Conservation (phyloP, 2,888 invertebrate genomes). For the Sisyra nigra region DNA sequence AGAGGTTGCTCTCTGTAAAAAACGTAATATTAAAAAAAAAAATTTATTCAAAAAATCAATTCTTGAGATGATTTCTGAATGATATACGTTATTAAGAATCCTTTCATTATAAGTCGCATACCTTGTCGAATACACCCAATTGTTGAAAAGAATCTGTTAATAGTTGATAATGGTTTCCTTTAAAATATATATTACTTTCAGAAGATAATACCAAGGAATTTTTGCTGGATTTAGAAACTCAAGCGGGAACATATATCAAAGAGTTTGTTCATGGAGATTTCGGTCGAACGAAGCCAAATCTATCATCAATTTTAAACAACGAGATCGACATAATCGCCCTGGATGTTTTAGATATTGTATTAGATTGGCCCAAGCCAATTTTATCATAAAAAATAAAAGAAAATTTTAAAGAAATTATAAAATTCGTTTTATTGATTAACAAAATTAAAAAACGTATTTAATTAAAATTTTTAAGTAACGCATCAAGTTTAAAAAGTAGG, state of each 20-base stretch:
- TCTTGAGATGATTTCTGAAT: too few relatives aligned
- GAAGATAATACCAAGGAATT: slow-evolving; percentile 37
- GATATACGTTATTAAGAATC: too few relatives aligned
- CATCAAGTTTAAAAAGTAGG: neutral
- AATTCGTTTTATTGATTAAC: neutral
- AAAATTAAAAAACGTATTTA: neutral
- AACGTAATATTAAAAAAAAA: too few relatives aligned
- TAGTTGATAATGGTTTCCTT: too few relatives aligned
- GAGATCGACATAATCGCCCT: slow-evolving; percentile 79
- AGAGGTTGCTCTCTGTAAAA: too few relatives aligned
- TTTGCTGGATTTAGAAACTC: slow-evolving; percentile 52
- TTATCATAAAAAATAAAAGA: too few relatives aligned
- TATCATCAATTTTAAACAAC: slow-evolving; percentile 48
- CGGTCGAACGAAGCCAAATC: slow-evolving; percentile 66
- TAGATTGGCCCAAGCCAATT: slow-evolving; percentile 51
- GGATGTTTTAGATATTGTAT: slow-evolving; percentile 66
- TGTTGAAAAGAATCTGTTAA: too few relatives aligned
- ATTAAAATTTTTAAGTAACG: slow-evolving; percentile 1
- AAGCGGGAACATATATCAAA: slow-evolving; percentile 93
- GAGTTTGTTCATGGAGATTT: slow-evolving; percentile 97
- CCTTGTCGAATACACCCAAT: too few relatives aligned
- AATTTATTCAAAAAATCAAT: too few relatives aligned
- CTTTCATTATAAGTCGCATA: too few relatives aligned
- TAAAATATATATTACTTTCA: slow-evolving; percentile 13
- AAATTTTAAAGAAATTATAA: neutral